Percentiles rank a stretch among this genome's conserved stretches.
phyloP scores from a whole-genome alignment of 1,140 invertebrate genomes.

The Coelopa frigida region DNA sequence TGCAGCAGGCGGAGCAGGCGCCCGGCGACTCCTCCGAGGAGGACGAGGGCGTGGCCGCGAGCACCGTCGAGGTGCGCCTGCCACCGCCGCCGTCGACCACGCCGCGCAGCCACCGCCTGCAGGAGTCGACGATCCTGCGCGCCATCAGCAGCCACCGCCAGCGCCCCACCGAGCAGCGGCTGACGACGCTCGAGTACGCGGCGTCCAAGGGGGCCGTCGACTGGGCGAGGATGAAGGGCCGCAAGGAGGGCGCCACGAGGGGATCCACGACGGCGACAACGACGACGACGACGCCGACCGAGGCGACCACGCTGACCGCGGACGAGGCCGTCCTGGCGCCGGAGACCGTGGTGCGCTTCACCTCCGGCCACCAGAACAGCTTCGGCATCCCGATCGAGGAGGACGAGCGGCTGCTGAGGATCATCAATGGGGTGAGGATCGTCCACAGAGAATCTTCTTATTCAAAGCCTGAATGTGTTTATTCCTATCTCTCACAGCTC shows the following conservation, averaged over 20 bases:
- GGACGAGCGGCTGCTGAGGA: constrained; percentile 43
- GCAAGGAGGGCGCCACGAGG: constrained; percentile 1
- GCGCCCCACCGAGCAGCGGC: constrained; percentile 4
- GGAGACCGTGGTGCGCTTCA: constrained; percentile 46
- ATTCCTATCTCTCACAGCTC: constrained; percentile 16
- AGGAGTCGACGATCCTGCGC: constrained; percentile 29
- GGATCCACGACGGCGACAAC: constrained; percentile 10
- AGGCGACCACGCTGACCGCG: constrained; percentile 10
- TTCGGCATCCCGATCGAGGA: constrained; percentile 55
- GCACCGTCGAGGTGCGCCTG: not conserved
- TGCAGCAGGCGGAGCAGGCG: not conserved
- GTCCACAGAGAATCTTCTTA: not conserved
- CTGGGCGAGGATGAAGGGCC: constrained; percentile 8
- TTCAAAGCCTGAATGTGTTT: not conserved
- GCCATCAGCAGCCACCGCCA: constrained; percentile 12
- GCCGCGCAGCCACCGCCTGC: constrained; percentile 9
- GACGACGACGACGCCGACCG: constrained; percentile 1
- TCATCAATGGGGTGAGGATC: constrained; percentile 43
- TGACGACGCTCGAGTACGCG: constrained; percentile 6
- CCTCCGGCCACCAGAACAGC: constrained; percentile 54
- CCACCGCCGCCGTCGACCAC: constrained; percentile 12
- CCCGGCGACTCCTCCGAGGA: not conserved
- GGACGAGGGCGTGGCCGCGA: not conserved
- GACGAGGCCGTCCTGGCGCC: constrained; percentile 33
- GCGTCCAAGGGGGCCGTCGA: not conserved